Evolutionary conservation across 2,888 invertebrate species (phyloP).

Genomic region (Microplitis deprimator): DNA sequence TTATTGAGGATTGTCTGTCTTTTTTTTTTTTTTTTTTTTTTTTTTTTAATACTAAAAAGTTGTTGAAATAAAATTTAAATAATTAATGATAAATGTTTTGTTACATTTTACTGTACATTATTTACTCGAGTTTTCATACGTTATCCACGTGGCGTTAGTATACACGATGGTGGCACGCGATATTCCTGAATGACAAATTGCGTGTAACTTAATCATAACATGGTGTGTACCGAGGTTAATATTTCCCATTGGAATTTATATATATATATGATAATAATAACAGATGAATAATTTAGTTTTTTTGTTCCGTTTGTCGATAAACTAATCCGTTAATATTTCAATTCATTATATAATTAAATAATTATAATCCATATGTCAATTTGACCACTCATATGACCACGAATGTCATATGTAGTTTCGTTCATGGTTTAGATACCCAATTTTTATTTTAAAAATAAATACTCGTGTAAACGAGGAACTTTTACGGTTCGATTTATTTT

Average conservation of each 20-base stretch:
- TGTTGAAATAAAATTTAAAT: neutral
- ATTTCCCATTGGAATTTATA: neutral
- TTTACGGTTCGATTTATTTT: too few relatives aligned
- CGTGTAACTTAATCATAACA: constrained; percentile 14
- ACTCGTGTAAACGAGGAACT: too few relatives aligned
- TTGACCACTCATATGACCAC: too few relatives aligned
- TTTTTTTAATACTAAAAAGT: neutral
- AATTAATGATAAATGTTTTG: neutral
- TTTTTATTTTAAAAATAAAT: too few relatives aligned
- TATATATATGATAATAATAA: neutral
- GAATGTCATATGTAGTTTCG: too few relatives aligned
- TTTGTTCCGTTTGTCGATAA: neutral
- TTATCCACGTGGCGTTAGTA: constrained; percentile 32
- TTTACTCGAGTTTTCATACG: constrained; percentile 16
- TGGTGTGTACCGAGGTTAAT: neutral
- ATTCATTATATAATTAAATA: too few relatives aligned
- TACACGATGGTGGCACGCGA: constrained; percentile 3
- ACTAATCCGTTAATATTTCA: too few relatives aligned
- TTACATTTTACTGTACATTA: neutral
- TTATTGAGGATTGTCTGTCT: too few relatives aligned
- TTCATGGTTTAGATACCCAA: too few relatives aligned
- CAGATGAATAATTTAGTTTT: neutral
- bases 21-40: too few relatives aligned
- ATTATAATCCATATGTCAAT: too few relatives aligned
- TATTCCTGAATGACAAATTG: constrained; percentile 14